Percentiles rank a stretch among this genome's conserved stretches.
These are phyloP conservation scores for Bubo scandiacus DNA, from an alignment of 2,113 vertebrate species.

Conservation along the genomic window DNA sequence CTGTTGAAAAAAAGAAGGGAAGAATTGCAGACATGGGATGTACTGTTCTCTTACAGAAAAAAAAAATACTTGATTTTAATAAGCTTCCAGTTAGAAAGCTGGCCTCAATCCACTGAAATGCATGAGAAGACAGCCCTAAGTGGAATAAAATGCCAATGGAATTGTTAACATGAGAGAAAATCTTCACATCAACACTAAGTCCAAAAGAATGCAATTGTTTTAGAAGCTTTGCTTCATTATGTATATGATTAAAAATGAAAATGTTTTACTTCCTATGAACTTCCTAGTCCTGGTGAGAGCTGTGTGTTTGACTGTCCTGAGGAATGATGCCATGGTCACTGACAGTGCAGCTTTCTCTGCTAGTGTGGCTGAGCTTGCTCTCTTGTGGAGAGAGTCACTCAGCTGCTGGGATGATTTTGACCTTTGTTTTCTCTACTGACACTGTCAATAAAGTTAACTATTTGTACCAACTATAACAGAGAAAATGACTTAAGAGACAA, in stretches of 20 bases:
- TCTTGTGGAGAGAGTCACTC: background rate
- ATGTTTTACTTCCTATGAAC: background rate
- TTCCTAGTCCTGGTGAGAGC: background rate
- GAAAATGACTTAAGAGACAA: background rate
- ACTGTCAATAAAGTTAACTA: background rate
- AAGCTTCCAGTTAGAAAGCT: background rate
- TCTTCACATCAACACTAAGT: background rate
- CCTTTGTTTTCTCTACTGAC: background rate
- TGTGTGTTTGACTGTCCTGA: background rate
- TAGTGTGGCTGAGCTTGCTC: rapidly evolving
- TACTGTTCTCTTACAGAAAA: background rate
- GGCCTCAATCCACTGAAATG: slow-evolving; percentile 11
- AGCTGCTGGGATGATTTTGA: background rate
- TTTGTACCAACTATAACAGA: background rate
- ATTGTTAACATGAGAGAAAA: background rate
- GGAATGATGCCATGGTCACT: background rate
- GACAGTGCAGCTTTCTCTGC: background rate
- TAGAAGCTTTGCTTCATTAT: background rate
- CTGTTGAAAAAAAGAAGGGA: background rate
- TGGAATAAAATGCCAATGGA: slow-evolving; percentile 1
- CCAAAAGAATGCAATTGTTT: background rate
- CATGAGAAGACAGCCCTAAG: background rate
- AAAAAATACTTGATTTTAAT: background rate
- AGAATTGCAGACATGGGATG: background rate
- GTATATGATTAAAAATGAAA: background rate